A percentile compares a stretch with the other conserved stretches of the same genome.
Evolutionary conservation across 2,113 vertebrate genomes (phyloP).

Genomic region (Phalacrocorax brasilianus): DNA sequence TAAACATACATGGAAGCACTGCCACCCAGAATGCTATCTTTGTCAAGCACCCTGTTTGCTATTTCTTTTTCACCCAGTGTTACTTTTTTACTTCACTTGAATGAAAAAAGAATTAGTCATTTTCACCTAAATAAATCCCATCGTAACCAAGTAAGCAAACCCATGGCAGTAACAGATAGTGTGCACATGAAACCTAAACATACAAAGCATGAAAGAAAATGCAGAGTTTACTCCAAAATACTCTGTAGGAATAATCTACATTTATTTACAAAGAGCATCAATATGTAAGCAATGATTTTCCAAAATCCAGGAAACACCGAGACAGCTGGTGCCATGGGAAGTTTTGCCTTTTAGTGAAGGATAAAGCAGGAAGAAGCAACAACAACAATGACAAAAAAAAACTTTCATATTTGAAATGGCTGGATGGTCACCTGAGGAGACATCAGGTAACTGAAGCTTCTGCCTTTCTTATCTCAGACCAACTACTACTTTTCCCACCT

Average conservation of each 20-base stretch:
- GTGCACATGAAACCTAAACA: neutral
- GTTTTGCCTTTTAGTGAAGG: neutral
- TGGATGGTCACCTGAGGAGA: neutral
- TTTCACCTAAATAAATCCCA: constrained; percentile 16
- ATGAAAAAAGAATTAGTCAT: neutral
- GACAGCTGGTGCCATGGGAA: neutral
- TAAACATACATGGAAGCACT: neutral
- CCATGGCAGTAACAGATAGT: neutral
- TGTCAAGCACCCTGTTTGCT: neutral
- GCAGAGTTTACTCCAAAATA: neutral
- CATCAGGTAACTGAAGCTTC: neutral
- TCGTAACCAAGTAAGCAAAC: neutral
- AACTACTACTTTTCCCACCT: neutral
- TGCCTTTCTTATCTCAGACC: neutral
- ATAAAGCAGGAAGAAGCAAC: neutral
- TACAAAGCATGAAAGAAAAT: neutral
- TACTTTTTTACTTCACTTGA: neutral
- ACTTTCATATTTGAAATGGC: neutral
- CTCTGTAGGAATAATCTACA: neutral
- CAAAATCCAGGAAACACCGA: neutral
- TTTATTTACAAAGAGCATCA: neutral
- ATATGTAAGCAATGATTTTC: neutral
- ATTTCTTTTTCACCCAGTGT: neutral
- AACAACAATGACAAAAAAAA: neutral
- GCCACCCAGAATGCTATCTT: neutral